A percentile compares a stretch with the other conserved stretches of the same genome.
Evolutionary conservation across 2,888 invertebrate species (phyloP).

Genomic region (Leptopilina drosophilae): DNA sequence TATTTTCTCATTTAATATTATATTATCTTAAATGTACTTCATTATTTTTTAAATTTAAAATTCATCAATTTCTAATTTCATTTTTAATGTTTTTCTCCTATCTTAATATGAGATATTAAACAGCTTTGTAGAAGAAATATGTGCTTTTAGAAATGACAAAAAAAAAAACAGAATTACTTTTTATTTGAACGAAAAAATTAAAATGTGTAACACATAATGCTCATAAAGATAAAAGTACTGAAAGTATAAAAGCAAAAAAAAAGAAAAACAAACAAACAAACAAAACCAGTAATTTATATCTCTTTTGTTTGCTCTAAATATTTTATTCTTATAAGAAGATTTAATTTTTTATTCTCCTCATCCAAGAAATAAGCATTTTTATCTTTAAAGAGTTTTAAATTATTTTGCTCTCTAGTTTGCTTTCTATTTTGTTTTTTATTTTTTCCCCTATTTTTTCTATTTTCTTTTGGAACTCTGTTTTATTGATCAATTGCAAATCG

Average conservation of each 20-base stretch:
- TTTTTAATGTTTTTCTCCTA: neutral
- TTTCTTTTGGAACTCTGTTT: neutral
- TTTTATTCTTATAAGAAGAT: neutral
- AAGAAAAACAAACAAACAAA: neutral
- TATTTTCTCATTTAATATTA: too few relatives aligned
- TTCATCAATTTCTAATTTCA: neutral
- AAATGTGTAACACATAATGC: neutral
- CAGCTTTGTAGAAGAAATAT: neutral
- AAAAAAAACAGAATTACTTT: neutral
- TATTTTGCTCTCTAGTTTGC: slow-evolving; percentile 38
- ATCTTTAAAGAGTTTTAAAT: slow-evolving; percentile 35
- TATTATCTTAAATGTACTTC: too few relatives aligned
- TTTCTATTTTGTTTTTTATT: slow-evolving; percentile 41
- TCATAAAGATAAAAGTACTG: slow-evolving; percentile 9
- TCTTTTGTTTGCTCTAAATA: neutral
- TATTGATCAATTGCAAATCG: slow-evolving; percentile 50
- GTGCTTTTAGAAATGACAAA: neutral
- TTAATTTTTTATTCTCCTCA: neutral
- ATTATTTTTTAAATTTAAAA: too few relatives aligned
- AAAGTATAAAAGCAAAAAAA: slow-evolving; percentile 1
- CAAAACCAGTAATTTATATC: neutral
- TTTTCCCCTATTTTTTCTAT: neutral
- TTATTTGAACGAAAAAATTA: slow-evolving; percentile 1
- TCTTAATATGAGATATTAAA: neutral
- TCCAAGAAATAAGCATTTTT: neutral